Conservation (phyloP, 2,797 vertebrate genomes). For the Manis crassicaudata region DNA sequence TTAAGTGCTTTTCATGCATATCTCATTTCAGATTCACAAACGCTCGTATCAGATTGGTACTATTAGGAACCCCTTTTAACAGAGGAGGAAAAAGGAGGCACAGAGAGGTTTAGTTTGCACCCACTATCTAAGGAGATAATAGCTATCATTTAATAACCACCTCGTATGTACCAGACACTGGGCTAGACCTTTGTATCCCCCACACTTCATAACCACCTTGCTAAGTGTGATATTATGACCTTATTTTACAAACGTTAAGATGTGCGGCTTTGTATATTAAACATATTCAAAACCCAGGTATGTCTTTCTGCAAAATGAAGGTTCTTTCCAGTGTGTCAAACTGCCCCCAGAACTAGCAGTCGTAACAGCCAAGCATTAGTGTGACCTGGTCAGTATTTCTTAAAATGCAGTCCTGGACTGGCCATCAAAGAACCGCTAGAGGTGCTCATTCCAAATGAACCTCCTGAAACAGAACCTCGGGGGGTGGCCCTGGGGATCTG, state of each 20-base stretch:
- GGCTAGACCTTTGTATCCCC: background rate
- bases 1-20: background rate
- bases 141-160: background rate
- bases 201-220: background rate
- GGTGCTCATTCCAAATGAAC: background rate
- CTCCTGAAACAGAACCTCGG: background rate
- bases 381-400: background rate
- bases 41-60: background rate
- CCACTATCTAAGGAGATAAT: background rate
- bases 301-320: background rate
- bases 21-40: conserved; percentile 17
- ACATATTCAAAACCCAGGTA: background rate
- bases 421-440: background rate
- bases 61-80: background rate
- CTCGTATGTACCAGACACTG: background rate
- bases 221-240: background rate
- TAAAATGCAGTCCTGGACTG: background rate
- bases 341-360: background rate
- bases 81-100: background rate
- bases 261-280: background rate
- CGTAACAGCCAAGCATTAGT: background rate
- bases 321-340: background rate
- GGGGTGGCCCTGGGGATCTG: background rate
- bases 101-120: background rate
- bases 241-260: background rate